phyloP scores from a whole-genome alignment of 2,113 vertebrate genomes.

The Shinisaurus crocodilurus region DNA sequence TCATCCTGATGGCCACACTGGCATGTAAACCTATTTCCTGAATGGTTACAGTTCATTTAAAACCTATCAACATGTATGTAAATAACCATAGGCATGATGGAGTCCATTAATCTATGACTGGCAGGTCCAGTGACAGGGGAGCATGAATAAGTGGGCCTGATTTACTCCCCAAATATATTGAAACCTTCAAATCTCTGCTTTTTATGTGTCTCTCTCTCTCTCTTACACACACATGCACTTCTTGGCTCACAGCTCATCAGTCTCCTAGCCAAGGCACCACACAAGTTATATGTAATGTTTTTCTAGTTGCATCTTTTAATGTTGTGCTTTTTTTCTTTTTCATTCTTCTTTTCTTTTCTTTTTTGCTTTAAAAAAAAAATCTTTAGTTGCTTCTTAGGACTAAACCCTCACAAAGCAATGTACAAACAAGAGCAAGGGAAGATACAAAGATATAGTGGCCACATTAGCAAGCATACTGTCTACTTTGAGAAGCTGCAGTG shows the following conservation, averaged over 20 bases:
- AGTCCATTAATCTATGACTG: neutral
- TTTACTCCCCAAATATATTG: neutral
- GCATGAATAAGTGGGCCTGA: no score
- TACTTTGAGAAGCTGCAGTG: neutral
- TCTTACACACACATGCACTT: neutral
- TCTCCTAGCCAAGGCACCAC: no score
- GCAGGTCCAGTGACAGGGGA: no score
- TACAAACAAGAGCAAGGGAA: neutral
- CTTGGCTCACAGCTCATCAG: neutral
- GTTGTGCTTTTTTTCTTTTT: neutral
- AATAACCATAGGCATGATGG: neutral
- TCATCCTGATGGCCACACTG: neutral
- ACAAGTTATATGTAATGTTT: neutral
- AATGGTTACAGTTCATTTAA: conserved; percentile 3
- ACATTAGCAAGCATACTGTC: no score
- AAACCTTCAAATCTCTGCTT: neutral
- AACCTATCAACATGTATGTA: neutral
- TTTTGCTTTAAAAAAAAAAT: no score
- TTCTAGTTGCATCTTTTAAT: neutral
- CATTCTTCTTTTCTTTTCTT: no score
- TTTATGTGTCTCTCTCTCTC: neutral
- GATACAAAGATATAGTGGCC: no score
- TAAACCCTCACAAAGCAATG: neutral
- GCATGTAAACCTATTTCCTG: neutral
- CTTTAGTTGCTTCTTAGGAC: neutral